A percentile compares a stretch with the other conserved stretches of the same genome.
Conservation (phyloP, 2,113 vertebrate species). For the Oenanthe oenanthe region DNA sequence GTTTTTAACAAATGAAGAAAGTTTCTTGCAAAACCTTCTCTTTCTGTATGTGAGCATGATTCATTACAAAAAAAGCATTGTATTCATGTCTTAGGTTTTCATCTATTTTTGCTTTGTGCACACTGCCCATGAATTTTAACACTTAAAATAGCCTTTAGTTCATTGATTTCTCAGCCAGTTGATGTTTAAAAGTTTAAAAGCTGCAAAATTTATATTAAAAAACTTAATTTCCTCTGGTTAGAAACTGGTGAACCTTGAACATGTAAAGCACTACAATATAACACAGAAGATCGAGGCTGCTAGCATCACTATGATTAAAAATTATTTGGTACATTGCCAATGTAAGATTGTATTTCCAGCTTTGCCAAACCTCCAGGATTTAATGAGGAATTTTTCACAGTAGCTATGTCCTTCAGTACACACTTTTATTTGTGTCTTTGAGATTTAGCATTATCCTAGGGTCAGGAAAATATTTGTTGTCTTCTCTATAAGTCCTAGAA, state of each 20-base stretch:
- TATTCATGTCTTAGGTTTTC: neutral
- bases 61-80: neutral
- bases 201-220: neutral
- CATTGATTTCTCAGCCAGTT: slow-evolving; percentile 17
- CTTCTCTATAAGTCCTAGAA: neutral
- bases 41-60: neutral
- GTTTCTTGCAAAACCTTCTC: neutral
- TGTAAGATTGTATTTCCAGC: neutral
- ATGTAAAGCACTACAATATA: neutral
- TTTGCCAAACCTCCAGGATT: neutral
- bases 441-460: neutral
- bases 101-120: neutral
- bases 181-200: neutral
- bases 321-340: neutral
- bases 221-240: neutral
- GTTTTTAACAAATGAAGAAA: neutral
- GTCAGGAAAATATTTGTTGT: neutral
- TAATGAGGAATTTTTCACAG: neutral
- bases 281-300: neutral
- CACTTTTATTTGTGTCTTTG: neutral
- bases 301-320: neutral
- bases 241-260: neutral
- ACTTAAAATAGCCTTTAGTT: slow-evolving; percentile 33
- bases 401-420: neutral
- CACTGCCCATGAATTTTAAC: slow-evolving; percentile 11